These are phyloP conservation scores for Platanista minor DNA, from an alignment of 2,113 vertebrate species.

Conservation along the genomic window DNA sequence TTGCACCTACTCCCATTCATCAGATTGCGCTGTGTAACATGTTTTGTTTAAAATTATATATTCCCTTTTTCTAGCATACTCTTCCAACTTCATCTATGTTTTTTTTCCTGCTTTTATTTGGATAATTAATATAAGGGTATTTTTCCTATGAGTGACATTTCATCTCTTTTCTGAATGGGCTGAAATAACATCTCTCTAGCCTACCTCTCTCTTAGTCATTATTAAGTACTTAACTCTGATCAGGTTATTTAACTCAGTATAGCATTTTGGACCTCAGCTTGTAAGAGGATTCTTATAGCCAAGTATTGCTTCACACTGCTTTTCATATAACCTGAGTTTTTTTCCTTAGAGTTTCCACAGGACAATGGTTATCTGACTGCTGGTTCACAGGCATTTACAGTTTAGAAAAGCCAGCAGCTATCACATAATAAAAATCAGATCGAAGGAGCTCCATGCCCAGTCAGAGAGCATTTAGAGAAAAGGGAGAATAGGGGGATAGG, in stretches of 20 bases:
- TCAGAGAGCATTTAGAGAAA: background rate
- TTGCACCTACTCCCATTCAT: background rate
- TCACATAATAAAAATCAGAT: background rate
- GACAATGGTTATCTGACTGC: background rate
- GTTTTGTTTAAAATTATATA: background rate
- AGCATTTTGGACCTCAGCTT: background rate
- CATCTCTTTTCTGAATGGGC: background rate
- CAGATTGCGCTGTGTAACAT: background rate
- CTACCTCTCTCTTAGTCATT: background rate
- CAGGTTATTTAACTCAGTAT: constrained; percentile 21
- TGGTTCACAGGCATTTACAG: background rate
- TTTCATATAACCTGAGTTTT: background rate
- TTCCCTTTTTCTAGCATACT: background rate
- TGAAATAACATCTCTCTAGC: background rate
- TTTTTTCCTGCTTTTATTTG: background rate
- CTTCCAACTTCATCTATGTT: background rate
- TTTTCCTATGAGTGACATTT: background rate
- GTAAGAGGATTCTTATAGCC: constrained; percentile 4
- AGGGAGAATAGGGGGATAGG: background rate
- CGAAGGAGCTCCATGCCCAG: background rate
- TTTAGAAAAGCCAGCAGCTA: background rate
- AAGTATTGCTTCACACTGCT: background rate
- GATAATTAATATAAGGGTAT: background rate
- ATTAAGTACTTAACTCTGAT: constrained; percentile 42
- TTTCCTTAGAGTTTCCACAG: constrained; percentile 15